phyloP scores from a whole-genome alignment of 2,113 vertebrate genomes.

The Opisthocomus hoazin region DNA sequence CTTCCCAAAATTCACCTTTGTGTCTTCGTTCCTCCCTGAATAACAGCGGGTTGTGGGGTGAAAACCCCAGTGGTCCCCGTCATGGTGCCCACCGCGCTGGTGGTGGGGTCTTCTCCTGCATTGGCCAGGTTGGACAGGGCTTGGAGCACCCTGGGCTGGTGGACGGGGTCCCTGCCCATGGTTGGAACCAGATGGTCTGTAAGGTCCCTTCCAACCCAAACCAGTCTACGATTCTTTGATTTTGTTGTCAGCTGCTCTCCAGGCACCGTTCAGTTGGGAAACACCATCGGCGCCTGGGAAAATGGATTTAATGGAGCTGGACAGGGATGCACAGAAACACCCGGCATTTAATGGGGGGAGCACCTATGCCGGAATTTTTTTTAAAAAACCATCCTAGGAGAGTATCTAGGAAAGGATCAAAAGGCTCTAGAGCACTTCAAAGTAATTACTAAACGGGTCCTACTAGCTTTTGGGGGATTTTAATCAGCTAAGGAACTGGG shows the following conservation, averaged over 20 bases:
- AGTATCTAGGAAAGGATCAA: neutral
- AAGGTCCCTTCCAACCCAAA: no score
- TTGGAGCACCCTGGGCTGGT: no score
- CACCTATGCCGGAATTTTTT: neutral
- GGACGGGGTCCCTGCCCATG: no score
- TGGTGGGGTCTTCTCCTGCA: neutral
- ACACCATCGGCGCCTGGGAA: rapidly evolving
- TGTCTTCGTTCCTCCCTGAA: neutral
- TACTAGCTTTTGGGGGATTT: neutral
- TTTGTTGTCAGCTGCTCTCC: neutral
- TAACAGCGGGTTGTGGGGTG: rapidly evolving
- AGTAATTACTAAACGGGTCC: neutral
- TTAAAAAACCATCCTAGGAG: neutral
- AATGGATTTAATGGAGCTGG: neutral
- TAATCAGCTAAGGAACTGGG: neutral
- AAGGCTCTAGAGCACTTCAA: neutral
- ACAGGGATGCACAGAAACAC: neutral
- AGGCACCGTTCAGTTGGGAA: neutral
- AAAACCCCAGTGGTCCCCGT: rapidly evolving
- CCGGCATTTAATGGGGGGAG: neutral
- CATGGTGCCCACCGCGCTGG: rapidly evolving
- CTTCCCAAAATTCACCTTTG: neutral
- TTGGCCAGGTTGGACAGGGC: no score
- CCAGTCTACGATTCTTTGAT: no score
- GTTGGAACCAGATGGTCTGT: no score